Evolutionary conservation across 2,888 invertebrate genomes (phyloP).

Genomic region (Sylvicola fuscatus): DNA sequence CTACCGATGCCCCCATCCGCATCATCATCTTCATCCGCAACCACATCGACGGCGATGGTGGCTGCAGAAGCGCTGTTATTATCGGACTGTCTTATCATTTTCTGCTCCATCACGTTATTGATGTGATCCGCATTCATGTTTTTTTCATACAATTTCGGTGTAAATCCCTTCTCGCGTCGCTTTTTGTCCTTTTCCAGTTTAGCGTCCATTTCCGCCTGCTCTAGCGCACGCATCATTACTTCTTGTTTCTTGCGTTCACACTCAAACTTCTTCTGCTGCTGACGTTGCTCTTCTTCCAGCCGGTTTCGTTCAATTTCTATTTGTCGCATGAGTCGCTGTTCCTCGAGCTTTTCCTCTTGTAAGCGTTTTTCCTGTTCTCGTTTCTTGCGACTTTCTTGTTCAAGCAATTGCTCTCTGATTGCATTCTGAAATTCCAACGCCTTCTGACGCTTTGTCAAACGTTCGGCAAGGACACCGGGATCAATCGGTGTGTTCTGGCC

Average conservation of each 20-base stretch:
- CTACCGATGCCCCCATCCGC: slow-evolving; percentile 5
- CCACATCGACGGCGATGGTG: neutral
- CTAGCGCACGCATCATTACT: slow-evolving; percentile 54
- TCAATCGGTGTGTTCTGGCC: slow-evolving; percentile 77
- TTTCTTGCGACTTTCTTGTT: slow-evolving; percentile 50
- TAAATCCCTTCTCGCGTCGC: slow-evolving; percentile 14
- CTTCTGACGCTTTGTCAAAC: slow-evolving; percentile 60
- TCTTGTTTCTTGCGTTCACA: slow-evolving; percentile 51
- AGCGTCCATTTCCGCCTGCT: slow-evolving; percentile 55
- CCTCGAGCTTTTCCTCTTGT: slow-evolving; percentile 63
- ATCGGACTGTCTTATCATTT: neutral
- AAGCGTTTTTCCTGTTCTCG: slow-evolving; percentile 55
- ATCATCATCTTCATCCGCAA: slow-evolving; percentile 5
- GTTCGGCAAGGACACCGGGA: slow-evolving; percentile 55
- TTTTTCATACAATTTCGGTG: slow-evolving; percentile 4
- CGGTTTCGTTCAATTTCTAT: slow-evolving; percentile 45
- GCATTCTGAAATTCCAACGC: slow-evolving; percentile 74
- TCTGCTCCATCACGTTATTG: neutral
- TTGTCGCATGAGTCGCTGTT: slow-evolving; percentile 52
- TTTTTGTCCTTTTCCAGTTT: slow-evolving; percentile 40
- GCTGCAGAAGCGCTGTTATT: no score
- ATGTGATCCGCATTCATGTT: no score
- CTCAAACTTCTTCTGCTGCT: slow-evolving; percentile 44
- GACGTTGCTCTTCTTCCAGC: slow-evolving; percentile 48
- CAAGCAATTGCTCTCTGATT: slow-evolving; percentile 66